Evolutionary conservation across 2,797 vertebrate species (phyloP), one percentile per base, ranked within the genome.

Genomic region (Ptychadena robeensis): DNA sequence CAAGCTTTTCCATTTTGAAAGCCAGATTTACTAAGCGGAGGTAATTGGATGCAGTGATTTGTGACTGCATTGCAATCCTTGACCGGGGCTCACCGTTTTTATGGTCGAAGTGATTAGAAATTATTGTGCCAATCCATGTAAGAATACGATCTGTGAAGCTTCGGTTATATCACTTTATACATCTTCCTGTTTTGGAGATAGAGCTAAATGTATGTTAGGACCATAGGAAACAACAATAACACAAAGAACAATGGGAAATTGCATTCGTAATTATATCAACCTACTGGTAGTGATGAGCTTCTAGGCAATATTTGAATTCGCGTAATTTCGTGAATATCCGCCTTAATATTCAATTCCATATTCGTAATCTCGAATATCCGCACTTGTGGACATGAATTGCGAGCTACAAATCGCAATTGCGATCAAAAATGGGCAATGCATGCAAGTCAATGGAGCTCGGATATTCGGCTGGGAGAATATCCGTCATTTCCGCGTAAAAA

Each of bases 41-140:
- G 77, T 80, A 85, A 85, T 85, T 83, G 82, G 44, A 79, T 79
- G 48, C 82, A 73, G 70, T 83, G 82, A 73, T 79, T 72, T 73
- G 44, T 85, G 32, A 67, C 71, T 31, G 25, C 44, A 65, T 64
- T 27, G 37, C 18, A 35, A 5, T 57, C 11, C 48, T 44, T 67
- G 48, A 80, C 53, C 28, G 18, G 28, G 37, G 28, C 7, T n/a
- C 15, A 65, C 79, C 34, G 30, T 32, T 71, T 80, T 73, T 80
- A 80, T 64, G 57, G 67, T 57, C 38, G 44, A 71, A 70, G 34
- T 30, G 48, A 80, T 80, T 18, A 67, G 69, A 80, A 71, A 71
- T 70, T 30, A 71, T 61, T 63, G 34, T 40, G 3, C 34, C 27
- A 53, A 31, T 79, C 25, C 76, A 79, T 35, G 67, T 57, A 79